Evolutionary conservation across 2,888 invertebrate genomes (phyloP).

Genomic region (Brachyopa scutellaris): DNA sequence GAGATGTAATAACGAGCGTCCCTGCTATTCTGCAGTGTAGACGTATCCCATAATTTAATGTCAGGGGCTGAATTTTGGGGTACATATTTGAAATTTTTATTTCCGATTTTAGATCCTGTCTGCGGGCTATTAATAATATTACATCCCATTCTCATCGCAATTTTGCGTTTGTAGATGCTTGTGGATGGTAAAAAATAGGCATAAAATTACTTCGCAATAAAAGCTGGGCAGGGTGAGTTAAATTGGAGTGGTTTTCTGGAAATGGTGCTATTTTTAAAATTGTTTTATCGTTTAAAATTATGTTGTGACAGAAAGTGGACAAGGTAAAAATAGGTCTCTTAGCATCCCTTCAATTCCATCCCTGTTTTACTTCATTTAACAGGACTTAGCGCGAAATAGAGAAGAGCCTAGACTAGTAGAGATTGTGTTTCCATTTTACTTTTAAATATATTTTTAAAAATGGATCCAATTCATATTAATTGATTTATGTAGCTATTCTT

Average conservation of each 20-base stretch:
- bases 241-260: background rate
- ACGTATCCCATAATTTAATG: slow-evolving; percentile 27
- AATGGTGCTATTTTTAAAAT: slow-evolving; percentile 13
- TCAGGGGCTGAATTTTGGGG: background rate
- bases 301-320: background rate
- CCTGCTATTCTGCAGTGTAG: background rate
- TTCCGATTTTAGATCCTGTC: background rate
- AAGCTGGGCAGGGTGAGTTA: background rate
- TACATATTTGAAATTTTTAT: slow-evolving; percentile 17
- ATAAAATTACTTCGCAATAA: slow-evolving; percentile 21
- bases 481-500: no score
- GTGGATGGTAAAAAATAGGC: background rate
- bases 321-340: background rate
- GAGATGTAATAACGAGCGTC: slow-evolving; percentile 1
- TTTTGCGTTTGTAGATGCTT: background rate
- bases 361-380: background rate
- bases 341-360: background rate
- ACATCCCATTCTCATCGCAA: background rate
- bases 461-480: background rate
- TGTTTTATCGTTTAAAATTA: slow-evolving; percentile 8
- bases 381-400: background rate
- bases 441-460: background rate
- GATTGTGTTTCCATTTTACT: background rate
- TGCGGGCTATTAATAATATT: slow-evolving; percentile 8
- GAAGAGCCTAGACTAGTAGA: background rate